Evolutionary conservation across 2,888 invertebrate genomes (phyloP).

Genomic region (Conus canariensis): DNA sequence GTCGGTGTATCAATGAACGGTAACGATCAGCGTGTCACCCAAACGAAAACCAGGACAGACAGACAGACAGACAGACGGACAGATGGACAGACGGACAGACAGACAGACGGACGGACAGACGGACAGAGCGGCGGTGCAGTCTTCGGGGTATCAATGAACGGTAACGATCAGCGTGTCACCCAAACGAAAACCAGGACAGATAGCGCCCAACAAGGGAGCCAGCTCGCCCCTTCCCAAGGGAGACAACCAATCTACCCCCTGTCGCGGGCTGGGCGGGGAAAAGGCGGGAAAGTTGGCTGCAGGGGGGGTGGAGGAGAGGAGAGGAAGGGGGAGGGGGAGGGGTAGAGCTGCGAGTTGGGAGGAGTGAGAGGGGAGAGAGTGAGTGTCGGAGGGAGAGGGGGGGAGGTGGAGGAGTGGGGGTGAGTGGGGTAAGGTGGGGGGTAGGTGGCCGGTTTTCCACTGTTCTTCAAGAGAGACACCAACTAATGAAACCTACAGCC

Average conservation of each 20-base stretch:
- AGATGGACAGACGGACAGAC: neutral
- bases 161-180: constrained; percentile 24
- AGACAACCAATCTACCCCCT: constrained; percentile 48
- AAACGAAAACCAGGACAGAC: neutral
- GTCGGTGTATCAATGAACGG: no score
- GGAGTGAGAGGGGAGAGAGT: no score
- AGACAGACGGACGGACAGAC: neutral
- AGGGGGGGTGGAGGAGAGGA: neutral
- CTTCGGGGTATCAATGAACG: neutral
- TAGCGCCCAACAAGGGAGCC: constrained; percentile 25
- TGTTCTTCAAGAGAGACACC: constrained; percentile 28
- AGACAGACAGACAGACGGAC: neutral
- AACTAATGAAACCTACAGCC: constrained; percentile 17
- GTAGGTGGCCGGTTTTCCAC: neutral
- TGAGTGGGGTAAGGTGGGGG: neutral
- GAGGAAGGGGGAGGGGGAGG: neutral
- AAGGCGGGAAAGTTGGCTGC: no score
- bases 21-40: no score
- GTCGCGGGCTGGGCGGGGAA: constrained; percentile 20
- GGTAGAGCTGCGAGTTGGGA: no score
- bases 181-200: constrained; percentile 26
- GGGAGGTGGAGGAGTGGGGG: no score
- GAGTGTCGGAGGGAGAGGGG: no score
- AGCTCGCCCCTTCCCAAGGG: constrained; percentile 22
- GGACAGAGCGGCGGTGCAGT: neutral